These are phyloP conservation scores for Acanthisitta chloris DNA, from an alignment of 2,113 vertebrate species.

Conservation along the genomic window DNA sequence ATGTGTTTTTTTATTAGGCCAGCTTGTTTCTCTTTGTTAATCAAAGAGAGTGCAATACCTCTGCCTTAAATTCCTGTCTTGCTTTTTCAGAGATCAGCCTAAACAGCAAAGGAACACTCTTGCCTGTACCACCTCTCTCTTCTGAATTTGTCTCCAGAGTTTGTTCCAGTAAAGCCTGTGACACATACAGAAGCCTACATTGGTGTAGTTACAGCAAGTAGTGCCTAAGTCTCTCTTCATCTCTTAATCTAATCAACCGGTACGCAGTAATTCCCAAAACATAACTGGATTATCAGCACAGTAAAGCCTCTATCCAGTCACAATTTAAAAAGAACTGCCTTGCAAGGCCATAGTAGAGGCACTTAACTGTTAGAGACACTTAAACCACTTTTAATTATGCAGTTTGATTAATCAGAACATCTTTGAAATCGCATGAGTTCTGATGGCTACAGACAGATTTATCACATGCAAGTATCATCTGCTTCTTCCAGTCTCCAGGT, in stretches of 20 bases:
- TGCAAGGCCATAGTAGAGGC: not conserved
- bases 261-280: not conserved
- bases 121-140: not conserved
- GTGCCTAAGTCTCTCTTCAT: not conserved
- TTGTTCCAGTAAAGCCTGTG: not conserved
- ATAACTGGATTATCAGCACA: slow-evolving; percentile 12
- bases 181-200: not conserved
- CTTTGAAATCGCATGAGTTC: not conserved
- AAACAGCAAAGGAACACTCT: not conserved
- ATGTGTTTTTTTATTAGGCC: not conserved
- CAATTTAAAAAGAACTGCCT: not conserved
- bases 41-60: not conserved
- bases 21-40: not conserved
- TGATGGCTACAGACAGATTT: not conserved
- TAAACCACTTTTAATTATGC: not conserved
- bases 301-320: not conserved
- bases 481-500: not conserved
- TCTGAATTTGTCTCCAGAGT: not conserved
- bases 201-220: not conserved
- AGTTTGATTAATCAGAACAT: not conserved
- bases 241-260: slow-evolving; percentile 10
- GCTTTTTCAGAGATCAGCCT: not conserved
- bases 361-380: not conserved
- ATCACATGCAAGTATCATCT: not conserved
- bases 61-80: not conserved